phyloP scores from a whole-genome alignment of 1,140 invertebrate species.

The Zaprionus tsacasi region DNA sequence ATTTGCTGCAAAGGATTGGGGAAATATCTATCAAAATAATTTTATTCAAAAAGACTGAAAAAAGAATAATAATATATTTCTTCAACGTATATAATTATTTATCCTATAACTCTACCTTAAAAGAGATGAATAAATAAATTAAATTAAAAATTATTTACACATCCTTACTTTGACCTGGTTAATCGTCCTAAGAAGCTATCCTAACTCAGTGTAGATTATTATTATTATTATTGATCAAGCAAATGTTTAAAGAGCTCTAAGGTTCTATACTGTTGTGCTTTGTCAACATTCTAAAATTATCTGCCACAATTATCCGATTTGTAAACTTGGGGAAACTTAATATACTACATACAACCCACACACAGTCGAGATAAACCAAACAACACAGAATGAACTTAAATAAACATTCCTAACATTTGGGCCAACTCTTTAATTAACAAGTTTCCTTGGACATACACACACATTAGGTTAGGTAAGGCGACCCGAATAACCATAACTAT shows the following conservation, averaged over 20 bases:
- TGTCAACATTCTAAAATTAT: conserved; percentile 14
- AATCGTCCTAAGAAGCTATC: no score
- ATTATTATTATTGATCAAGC: not conserved
- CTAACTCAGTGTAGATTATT: no score
- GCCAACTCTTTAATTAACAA: conserved; percentile 72
- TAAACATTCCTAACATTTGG: conserved; percentile 52
- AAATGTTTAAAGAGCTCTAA: not conserved
- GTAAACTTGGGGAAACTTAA: conserved; percentile 24
- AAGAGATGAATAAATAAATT: no score
- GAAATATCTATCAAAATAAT: no score
- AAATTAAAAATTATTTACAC: no score
- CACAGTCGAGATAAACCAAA: not conserved
- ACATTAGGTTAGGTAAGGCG: conserved; percentile 19
- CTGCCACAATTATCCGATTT: conserved; percentile 14
- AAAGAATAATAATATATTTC: no score
- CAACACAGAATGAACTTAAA: conserved; percentile 11
- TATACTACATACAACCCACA: not conserved
- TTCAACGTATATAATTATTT: no score
- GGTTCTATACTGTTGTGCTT: not conserved
- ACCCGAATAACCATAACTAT: conserved; percentile 55
- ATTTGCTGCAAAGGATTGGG: no score
- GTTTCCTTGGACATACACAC: conserved; percentile 38
- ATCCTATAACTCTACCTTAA: no score
- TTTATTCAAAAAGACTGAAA: no score
- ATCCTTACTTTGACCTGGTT: no score